phyloP scores from a whole-genome alignment of 1,140 invertebrate genomes.

The Doryteuthis pealeii region DNA sequence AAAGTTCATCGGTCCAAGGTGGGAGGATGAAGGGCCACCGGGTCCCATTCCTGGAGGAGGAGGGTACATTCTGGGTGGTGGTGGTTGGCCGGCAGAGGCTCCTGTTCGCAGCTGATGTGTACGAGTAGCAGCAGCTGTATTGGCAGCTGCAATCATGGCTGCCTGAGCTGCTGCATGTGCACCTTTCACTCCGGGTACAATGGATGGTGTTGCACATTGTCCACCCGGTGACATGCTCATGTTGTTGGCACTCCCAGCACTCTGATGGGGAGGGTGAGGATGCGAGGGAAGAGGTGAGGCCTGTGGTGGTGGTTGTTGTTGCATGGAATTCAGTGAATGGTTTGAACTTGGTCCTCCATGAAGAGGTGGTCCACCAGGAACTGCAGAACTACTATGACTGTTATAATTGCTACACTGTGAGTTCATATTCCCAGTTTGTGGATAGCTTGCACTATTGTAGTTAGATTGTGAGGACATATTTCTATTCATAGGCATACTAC shows the following conservation, averaged over 20 bases:
- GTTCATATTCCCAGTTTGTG: conserved; percentile 36
- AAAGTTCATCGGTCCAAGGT: conserved; percentile 18
- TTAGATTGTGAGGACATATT: conserved; percentile 34
- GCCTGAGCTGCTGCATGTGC: conserved; percentile 60
- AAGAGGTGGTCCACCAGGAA: conserved; percentile 22
- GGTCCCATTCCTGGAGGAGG: conserved; percentile 20
- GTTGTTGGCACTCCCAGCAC: conserved; percentile 42
- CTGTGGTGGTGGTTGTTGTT: conserved; percentile 17
- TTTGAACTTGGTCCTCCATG: conserved; percentile 12
- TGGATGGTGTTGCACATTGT: conserved; percentile 18
- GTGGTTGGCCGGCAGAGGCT: conserved; percentile 18
- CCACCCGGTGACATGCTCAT: conserved; percentile 21
- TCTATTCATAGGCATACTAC: conserved; percentile 45
- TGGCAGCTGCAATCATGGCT: conserved; percentile 58
- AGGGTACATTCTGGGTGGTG: conserved; percentile 18
- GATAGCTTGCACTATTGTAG: conserved; percentile 33
- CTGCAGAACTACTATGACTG: conserved; percentile 45
- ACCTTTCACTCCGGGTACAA: conserved; percentile 44
- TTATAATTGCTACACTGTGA: conserved; percentile 54
- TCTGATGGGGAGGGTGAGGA: conserved; percentile 10
- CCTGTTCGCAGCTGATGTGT: conserved; percentile 17
- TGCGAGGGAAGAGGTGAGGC: background rate
- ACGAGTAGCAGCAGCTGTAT: conserved; percentile 36
- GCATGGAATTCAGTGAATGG: conserved; percentile 19
- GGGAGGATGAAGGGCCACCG: conserved; percentile 13